Base-by-base conservation (phyloP, 2,888 invertebrate species). In the Drosophila prostipennis region DNA sequence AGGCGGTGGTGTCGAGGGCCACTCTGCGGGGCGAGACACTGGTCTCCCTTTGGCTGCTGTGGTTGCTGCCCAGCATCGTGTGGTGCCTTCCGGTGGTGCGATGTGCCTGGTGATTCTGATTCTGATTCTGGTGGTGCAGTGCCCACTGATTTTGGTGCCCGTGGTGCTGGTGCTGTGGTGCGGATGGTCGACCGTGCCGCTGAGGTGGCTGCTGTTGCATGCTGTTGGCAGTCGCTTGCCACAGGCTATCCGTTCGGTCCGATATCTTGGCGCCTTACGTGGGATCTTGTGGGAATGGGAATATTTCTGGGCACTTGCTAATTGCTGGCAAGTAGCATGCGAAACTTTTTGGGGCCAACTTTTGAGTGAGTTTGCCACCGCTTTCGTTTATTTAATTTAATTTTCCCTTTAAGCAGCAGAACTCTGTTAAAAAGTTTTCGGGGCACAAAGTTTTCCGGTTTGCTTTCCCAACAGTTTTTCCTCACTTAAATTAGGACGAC, bases 1-100 rank as follows among this genome's bases (percentile, higher is more conserved):
- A 92, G 51, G 76, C 90, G 51, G 91, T 91, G 40, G 91, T 91
- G 65, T 92, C 92, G 65, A 90, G 89, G 6, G 86, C 79, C 16
- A 78, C 82, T 0, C 89, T 82, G 39, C 91, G 82, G n/a, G 89
- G 86, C 14, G 89, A 82, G 16, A 82, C 78, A 74, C 90, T 91
- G 53, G 87, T 82, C 67, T 89, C 87, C 16, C 87, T 77, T 39
- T 72, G 87, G 65, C 85, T 90, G 74, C 90, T 85, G 63, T 87
- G 77, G 67, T 58, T 89, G 74, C 82, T 87, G 64, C 72, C 68
- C 14, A 79, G 57, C 83, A 83, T 88, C 60, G 87, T 80, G 60
- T 59, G 75, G 60, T 59, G 75, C 37, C 65, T 65, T 32, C 56
- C 59, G 68, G 42, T 64, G 39, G 71, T 56, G 67, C 74, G 51